phyloP scores from a whole-genome alignment of 2,113 vertebrate genomes.

The Labeo catla region DNA sequence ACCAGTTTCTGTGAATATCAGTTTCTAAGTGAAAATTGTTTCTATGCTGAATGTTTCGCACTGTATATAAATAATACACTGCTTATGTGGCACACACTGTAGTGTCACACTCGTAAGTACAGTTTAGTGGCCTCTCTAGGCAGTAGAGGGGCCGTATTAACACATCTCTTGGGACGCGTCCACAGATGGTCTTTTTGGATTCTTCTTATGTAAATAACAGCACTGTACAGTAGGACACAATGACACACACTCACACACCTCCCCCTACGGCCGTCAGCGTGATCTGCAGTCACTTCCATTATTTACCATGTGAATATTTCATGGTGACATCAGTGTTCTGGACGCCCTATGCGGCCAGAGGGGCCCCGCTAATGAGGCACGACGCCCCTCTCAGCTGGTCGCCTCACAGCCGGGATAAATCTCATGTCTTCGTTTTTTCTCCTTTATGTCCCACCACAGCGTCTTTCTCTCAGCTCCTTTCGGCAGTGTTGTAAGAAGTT shows the following conservation, averaged over 20 bases:
- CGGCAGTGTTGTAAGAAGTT: neutral
- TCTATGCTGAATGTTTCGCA: too few species aligned
- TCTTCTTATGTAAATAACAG: constrained; percentile 39
- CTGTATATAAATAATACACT: neutral
- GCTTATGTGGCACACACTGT: neutral
- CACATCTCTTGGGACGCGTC: constrained; percentile 42
- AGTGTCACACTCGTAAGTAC: neutral
- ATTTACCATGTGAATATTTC: constrained; percentile 73
- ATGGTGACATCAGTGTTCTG: constrained; percentile 64
- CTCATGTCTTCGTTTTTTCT: constrained; percentile 36
- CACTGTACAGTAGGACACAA: constrained; percentile 36
- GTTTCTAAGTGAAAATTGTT: neutral
- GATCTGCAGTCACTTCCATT: constrained; percentile 58
- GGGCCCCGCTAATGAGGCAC: constrained; percentile 57
- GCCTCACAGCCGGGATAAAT: constrained; percentile 45
- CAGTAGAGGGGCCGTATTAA: constrained; percentile 17
- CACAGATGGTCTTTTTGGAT: constrained; percentile 15
- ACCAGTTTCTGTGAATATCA: neutral
- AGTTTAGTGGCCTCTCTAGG: neutral
- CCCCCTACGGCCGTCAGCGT: constrained; percentile 32
- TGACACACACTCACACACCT: constrained; percentile 4
- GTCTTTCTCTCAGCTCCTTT: neutral
- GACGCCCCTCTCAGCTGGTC: constrained; percentile 57
- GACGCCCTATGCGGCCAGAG: constrained; percentile 48
- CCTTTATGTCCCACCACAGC: neutral